Conservation (phyloP, 2,888 invertebrate species). For the Rotaria socialis region DNA sequence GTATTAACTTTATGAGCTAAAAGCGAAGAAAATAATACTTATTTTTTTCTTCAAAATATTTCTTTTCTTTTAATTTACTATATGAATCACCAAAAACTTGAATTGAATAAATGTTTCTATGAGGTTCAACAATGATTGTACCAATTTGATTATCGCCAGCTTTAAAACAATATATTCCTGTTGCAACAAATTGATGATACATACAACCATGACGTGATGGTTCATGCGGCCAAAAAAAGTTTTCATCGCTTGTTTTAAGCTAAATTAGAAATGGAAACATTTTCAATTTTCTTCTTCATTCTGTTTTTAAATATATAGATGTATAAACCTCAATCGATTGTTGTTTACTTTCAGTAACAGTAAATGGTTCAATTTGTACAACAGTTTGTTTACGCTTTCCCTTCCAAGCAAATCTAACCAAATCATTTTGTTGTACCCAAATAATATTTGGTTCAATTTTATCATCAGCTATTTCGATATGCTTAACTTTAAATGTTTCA, state of each 20-base stretch:
- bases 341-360: not conserved
- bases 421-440: not conserved
- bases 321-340: conserved; percentile 6
- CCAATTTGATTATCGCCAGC: not conserved
- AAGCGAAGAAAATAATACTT: not conserved
- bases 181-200: conserved; percentile 6
- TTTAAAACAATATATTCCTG: not conserved
- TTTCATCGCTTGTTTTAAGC: not conserved
- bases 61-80: not conserved
- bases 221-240: conserved; percentile 28
- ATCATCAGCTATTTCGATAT: not conserved
- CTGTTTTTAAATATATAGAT: not conserved
- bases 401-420: not conserved
- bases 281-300: not conserved
- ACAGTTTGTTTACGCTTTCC: not conserved
- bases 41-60: not conserved
- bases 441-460: not conserved
- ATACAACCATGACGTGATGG: not conserved
- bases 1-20: conserved; percentile 14
- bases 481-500: not conserved
- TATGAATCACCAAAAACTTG: not conserved
- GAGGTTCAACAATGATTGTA: conserved; percentile 2
- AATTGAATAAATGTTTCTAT: not conserved
- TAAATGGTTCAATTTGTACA: conserved; percentile 32
- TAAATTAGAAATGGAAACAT: not conserved